Conservation (phyloP, 2,888 invertebrate genomes). For the Phrixothrix hirtus region DNA sequence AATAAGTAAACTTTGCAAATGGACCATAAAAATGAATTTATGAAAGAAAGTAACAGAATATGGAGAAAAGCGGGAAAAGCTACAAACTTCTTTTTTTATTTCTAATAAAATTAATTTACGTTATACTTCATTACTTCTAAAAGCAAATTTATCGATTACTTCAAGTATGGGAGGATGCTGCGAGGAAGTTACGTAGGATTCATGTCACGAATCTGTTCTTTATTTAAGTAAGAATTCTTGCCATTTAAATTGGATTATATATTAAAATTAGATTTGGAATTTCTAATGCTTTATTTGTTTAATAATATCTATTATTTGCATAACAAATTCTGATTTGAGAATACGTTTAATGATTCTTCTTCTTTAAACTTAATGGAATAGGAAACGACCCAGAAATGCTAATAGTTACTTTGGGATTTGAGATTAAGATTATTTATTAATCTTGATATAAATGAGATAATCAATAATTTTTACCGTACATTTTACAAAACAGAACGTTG, state of each 20-base stretch:
- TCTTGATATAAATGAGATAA: too few relatives aligned
- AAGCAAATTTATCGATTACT: neutral
- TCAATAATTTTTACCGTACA: too few relatives aligned
- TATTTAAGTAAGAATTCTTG: neutral
- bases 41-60: neutral
- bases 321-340: too few relatives aligned
- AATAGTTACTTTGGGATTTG: too few relatives aligned
- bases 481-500: too few relatives aligned
- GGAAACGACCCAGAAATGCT: too few relatives aligned
- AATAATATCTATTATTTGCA: too few relatives aligned
- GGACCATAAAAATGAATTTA: neutral
- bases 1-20: neutral
- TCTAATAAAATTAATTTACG: neutral
- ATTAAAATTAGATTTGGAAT: neutral
- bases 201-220: neutral
- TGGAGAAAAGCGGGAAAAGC: neutral
- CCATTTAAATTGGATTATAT: neutral
- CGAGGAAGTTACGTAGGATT: neutral
- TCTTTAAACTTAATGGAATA: too few relatives aligned
- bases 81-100: neutral
- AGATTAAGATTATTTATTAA: too few relatives aligned
- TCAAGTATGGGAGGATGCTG: neutral
- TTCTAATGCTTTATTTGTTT: too few relatives aligned
- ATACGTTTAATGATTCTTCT: too few relatives aligned
- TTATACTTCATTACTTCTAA: neutral